Evolutionary conservation across 2,113 vertebrate genomes (phyloP).

Genomic region (Podarcis cretensis): DNA sequence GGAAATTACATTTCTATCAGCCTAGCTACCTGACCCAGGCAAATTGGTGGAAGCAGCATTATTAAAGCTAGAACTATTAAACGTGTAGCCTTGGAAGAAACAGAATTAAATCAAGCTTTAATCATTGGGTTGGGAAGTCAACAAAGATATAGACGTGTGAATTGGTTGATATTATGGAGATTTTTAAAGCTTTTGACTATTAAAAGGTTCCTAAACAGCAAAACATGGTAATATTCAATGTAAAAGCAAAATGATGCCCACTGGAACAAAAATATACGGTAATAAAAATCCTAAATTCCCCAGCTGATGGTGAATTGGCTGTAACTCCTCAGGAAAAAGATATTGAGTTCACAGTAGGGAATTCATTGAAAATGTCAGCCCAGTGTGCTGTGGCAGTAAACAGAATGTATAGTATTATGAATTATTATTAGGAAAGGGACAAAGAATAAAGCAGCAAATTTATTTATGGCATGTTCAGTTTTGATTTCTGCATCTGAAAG

Average conservation of each 20-base stretch:
- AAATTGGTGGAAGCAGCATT: background rate
- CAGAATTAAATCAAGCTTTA: background rate
- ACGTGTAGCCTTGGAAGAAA: background rate
- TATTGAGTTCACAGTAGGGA: background rate
- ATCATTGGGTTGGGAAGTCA: background rate
- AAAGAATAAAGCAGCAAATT: background rate
- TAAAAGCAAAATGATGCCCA: background rate
- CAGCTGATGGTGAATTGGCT: no score
- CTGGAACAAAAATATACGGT: background rate
- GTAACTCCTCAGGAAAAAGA: background rate
- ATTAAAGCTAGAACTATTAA: background rate
- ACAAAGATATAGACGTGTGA: background rate
- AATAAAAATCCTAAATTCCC: background rate
- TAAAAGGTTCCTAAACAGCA: no score
- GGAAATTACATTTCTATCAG: background rate
- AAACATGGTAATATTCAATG: background rate
- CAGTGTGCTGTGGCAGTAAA: background rate
- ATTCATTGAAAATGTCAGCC: background rate
- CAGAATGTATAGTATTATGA: background rate
- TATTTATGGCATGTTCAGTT: no score
- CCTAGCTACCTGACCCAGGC: background rate
- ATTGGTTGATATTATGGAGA: no score
- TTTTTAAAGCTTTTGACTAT: no score
- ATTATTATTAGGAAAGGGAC: background rate
- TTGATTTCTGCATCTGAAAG: no score